phyloP scores from a whole-genome alignment of 2,888 invertebrate genomes.

The Platycnemis pennipes region DNA sequence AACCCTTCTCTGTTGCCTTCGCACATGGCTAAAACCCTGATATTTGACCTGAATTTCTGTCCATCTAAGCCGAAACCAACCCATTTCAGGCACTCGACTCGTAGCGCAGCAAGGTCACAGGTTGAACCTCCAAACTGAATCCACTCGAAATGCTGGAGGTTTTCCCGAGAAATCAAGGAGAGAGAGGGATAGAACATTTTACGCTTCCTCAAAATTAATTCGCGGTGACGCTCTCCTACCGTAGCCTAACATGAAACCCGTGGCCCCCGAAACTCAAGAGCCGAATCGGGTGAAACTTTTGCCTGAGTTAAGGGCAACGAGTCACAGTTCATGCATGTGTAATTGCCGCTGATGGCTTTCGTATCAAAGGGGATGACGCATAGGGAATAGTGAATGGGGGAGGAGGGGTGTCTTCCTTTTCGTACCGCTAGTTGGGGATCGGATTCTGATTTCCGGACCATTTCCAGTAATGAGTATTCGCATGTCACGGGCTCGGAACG shows the following conservation, averaged over 20 bases:
- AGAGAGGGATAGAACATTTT: too few species aligned
- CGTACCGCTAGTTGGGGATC: neutral
- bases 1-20: neutral
- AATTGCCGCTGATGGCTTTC: neutral
- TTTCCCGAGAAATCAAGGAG: neutral
- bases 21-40: neutral
- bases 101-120: neutral
- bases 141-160: neutral
- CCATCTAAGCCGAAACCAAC: neutral
- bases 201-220: neutral
- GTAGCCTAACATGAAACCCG: neutral
- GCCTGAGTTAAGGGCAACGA: neutral
- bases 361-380: neutral
- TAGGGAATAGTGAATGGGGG: too few species aligned
- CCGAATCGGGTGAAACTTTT: neutral
- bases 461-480: neutral
- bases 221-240: neutral
- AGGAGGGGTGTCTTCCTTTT: neutral
- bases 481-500: neutral
- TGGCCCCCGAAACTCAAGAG: neutral
- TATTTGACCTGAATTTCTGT: neutral
- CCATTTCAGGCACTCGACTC: neutral
- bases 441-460: neutral
- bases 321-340: conserved; percentile 24
- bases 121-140: neutral